Conservation (phyloP, 30 jellyfish, hydroid and myxozoan species). For the Aurelia coerulea region DNA sequence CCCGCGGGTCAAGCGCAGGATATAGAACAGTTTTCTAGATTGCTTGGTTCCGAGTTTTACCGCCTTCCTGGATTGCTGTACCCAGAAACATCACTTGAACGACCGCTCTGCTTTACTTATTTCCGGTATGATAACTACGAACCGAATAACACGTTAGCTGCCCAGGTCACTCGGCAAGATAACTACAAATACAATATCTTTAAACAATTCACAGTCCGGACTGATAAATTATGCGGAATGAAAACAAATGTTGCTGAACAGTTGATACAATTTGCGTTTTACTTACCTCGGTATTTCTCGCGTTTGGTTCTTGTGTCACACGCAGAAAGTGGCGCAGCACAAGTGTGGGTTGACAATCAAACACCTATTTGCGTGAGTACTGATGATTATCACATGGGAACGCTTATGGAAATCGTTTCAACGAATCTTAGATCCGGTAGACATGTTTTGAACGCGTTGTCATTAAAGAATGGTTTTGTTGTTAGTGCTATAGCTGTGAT, state of each 20-base stretch:
- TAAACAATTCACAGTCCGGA: conserved; percentile 86
- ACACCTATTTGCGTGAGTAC: conserved; percentile 88
- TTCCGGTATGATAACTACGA: conserved; percentile 71
- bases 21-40: conserved; percentile 53
- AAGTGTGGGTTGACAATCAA: conserved; percentile 92
- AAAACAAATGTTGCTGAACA: conserved; percentile 94
- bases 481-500: conserved; percentile 94
- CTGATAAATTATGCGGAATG: conserved; percentile 94
- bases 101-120: conserved; percentile 90
- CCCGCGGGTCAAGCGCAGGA: conserved; percentile 77
- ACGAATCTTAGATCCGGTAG: conserved; percentile 91
- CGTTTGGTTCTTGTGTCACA: conserved; percentile 89
- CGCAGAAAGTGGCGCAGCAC: conserved; percentile 88
- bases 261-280: conserved; percentile 72
- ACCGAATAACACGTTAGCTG: conserved; percentile 89
- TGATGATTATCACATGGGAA: conserved; percentile 95
- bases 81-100: conserved; percentile 76
- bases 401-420: conserved; percentile 78
- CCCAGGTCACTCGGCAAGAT: conserved; percentile 79
- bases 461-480: conserved; percentile 87
- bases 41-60: conserved; percentile 53
- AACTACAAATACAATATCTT: conserved; percentile 78
- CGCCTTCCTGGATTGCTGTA: conserved; percentile 64
- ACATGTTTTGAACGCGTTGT: conserved; percentile 77
- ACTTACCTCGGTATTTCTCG: conserved; percentile 77